A percentile compares a stretch with the other conserved stretches of the same genome.
phyloP scores from a whole-genome alignment of 2,888 invertebrate species.

The Amphipyra berbera region DNA sequence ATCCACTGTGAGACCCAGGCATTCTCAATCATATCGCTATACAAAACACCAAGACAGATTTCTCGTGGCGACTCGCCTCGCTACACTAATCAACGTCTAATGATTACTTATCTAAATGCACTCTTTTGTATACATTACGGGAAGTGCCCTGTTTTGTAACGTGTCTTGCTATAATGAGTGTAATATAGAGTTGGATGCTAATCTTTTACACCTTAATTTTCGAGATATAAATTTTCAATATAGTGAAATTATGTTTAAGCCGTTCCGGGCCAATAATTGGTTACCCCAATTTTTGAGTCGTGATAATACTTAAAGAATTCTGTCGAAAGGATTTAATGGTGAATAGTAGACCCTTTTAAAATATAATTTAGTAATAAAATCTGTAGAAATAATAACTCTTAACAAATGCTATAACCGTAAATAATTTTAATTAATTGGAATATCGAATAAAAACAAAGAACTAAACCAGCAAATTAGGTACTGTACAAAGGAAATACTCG shows the following conservation, averaged over 20 bases:
- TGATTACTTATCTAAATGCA: conserved; percentile 55
- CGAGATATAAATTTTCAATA: not conserved
- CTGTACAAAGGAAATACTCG: conserved; percentile 1
- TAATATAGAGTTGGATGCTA: conserved; percentile 8
- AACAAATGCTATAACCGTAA: no score
- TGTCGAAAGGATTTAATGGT: no score
- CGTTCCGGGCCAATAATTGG: no score
- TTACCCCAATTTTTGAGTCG: no score
- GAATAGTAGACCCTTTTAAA: no score
- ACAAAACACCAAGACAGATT: conserved; percentile 63
- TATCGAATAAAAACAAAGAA: no score
- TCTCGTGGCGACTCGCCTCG: conserved; percentile 47
- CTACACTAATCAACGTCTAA: conserved; percentile 59
- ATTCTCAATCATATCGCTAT: conserved; percentile 74
- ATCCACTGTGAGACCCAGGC: conserved; percentile 70
- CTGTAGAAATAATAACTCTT: no score
- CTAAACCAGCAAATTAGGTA: no score
- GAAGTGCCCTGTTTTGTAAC: conserved; percentile 13
- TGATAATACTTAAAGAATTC: no score
- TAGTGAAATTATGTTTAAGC: no score
- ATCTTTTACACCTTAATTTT: conserved; percentile 2
- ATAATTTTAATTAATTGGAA: no score
- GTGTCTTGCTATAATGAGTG: not conserved
- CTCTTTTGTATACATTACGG: conserved; percentile 42
- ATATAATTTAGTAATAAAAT: no score